Base-by-base conservation (phyloP, 2,113 vertebrate genomes). In the Nettapus auritus region DNA sequence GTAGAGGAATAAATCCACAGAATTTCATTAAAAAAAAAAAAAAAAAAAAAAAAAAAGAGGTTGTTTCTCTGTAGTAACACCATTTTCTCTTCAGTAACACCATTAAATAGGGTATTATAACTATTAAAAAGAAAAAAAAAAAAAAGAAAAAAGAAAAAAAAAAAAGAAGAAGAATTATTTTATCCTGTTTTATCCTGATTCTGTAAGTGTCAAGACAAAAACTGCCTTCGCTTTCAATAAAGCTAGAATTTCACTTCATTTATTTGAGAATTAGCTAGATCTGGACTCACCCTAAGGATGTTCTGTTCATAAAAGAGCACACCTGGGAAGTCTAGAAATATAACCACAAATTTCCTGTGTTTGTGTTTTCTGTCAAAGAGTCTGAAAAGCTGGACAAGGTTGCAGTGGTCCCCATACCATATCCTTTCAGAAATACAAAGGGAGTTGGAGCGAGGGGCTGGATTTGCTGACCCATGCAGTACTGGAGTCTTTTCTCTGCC, bases 401-500 rank as follows among this genome's bases (percentile, higher is more conserved):
- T 82, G 62, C 60, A 50, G 34, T 12, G 20, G 22, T n/a, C 8
- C 23, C 34, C 21, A 3, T 1, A 11, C 15, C 0, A 1, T 11
- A 3, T 68, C 33, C 53, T 33, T 46, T 57, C 40, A 66, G 40
- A 60, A 89, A 73, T 29, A 7, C 3, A 2, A 70, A 36, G 5
- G 53, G 3, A 0, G 0, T 3, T 62, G 64, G 73, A 71, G 46
- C 0, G 0, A 53, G 16, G 10, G 76, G 36, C 17, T 5, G 12
- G 42, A 11, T 31, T 63, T 67, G 21, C n/a, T 64, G 73, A 55
- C 33, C 62, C 6, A 3, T 25, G 53, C 18, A 4, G 8, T 55
- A 3, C 0, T 71, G 33, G 28, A 60, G 20, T 8, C 33, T 76
- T 69, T 34, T 15, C 44, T 29, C 53, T 89, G 20, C 79, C 15